Conservation (phyloP, 2,797 vertebrate species). For the Coendou prehensilis region DNA sequence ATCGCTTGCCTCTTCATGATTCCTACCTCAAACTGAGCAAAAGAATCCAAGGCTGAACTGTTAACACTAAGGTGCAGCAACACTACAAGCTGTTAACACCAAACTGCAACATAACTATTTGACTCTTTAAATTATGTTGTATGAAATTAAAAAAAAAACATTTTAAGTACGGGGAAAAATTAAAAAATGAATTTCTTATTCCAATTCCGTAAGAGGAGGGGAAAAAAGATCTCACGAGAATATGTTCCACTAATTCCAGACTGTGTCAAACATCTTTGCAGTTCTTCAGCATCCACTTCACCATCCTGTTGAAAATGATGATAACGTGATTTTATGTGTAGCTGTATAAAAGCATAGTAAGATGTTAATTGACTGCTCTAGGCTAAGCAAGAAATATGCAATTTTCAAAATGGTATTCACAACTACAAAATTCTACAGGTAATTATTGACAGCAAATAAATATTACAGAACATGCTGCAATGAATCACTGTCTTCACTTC, state of each 20-base stretch:
- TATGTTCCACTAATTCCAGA: conserved; percentile 93
- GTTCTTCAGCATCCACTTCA: conserved; percentile 94
- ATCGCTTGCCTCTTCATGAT: not conserved
- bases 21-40: not conserved
- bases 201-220: not conserved
- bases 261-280: conserved; percentile 95
- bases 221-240: conserved; percentile 89
- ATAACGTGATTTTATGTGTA: not conserved
- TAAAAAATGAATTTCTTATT: conserved; percentile 44
- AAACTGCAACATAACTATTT: not conserved
- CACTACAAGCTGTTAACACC: not conserved
- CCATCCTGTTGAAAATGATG: conserved; percentile 89
- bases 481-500: not conserved
- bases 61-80: not conserved
- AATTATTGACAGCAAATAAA: conserved; percentile 10
- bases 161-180: conserved; percentile 11
- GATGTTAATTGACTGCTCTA: not conserved
- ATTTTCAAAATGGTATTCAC: conserved; percentile 51
- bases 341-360: conserved; percentile 41
- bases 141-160: not conserved
- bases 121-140: not conserved
- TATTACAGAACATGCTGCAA: not conserved
- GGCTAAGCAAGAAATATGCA: conserved; percentile 12
- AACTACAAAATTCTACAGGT: conserved; percentile 1
- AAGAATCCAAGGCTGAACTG: not conserved